A percentile compares a stretch with the other conserved stretches of the same genome.
Conservation (phyloP, 2,113 vertebrate genomes). For the Thamnaconus septentrionalis region DNA sequence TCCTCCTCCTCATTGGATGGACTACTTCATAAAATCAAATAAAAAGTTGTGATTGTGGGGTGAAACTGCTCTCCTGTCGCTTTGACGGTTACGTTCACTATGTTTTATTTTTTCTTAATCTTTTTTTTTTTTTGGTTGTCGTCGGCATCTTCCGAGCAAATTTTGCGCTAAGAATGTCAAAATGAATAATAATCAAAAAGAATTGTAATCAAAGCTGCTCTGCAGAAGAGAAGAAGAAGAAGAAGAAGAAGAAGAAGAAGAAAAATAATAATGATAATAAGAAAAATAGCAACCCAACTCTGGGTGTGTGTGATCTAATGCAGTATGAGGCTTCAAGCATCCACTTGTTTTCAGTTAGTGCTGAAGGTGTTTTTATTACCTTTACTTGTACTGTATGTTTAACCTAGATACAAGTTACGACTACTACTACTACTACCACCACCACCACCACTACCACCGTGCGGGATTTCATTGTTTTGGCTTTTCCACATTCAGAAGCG, state of each 20-base stretch:
- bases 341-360: background rate
- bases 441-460: conserved; percentile 53
- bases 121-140: conserved; percentile 54
- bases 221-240: conserved; percentile 4
- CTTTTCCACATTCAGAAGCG: conserved; percentile 56
- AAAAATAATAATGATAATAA: too few relatives aligned
- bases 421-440: conserved; percentile 33
- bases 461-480: conserved; percentile 63
- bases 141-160: conserved; percentile 39
- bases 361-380: conserved; percentile 16
- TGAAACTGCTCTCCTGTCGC: too few relatives aligned
- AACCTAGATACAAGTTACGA: conserved; percentile 53
- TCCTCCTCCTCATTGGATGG: conserved; percentile 13
- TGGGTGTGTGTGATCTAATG: too few relatives aligned
- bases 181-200: conserved; percentile 15
- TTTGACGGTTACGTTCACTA: conserved; percentile 22
- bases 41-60: too few relatives aligned
- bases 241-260: too few relatives aligned
- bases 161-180: conserved; percentile 36
- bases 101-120: conserved; percentile 47
- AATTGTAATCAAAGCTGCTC: conserved; percentile 3
- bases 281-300: too few relatives aligned
- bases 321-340: too few relatives aligned
- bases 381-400: conserved; percentile 47
- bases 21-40: conserved; percentile 2